phyloP scores from a whole-genome alignment of 2,113 vertebrate genomes.

The Eretmochelys imbricata region DNA sequence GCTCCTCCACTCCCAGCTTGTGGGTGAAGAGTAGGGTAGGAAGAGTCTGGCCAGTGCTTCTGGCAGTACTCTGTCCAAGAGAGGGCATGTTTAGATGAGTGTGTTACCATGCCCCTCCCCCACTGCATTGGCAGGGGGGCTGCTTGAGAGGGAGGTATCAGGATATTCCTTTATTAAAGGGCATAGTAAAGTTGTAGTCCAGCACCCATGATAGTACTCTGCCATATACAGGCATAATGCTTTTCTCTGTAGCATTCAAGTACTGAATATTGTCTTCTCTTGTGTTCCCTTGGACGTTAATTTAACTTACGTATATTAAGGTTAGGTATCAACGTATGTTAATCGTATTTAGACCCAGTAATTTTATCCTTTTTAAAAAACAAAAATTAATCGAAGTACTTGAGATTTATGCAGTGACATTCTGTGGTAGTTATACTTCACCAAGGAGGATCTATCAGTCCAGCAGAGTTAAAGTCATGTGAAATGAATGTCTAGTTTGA shows the following conservation, averaged over 20 bases:
- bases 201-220: not conserved
- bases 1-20: not conserved
- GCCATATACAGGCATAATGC: slow-evolving; percentile 2
- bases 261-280: slow-evolving; percentile 8
- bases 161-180: not conserved
- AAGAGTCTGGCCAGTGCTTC: not conserved
- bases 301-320: not conserved
- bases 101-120: not conserved
- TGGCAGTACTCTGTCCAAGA: not conserved
- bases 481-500: not conserved
- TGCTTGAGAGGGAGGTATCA: not conserved
- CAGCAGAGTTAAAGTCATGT: not conserved
- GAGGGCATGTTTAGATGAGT: not conserved
- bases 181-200: not conserved
- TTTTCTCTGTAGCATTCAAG: slow-evolving; percentile 8
- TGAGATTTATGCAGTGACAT: not conserved
- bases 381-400: not conserved
- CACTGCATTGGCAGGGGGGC: not conserved
- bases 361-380: not conserved
- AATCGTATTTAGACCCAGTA: not conserved
- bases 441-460: not conserved
- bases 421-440: not conserved
- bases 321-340: slow-evolving; percentile 12
- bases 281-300: slow-evolving; percentile 8
- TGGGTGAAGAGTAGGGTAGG: not conserved